Percentiles rank a stretch among this genome's conserved stretches.
Evolutionary conservation across 2,888 invertebrate genomes (phyloP).

Genomic region (Stegana nigrithorax): DNA sequence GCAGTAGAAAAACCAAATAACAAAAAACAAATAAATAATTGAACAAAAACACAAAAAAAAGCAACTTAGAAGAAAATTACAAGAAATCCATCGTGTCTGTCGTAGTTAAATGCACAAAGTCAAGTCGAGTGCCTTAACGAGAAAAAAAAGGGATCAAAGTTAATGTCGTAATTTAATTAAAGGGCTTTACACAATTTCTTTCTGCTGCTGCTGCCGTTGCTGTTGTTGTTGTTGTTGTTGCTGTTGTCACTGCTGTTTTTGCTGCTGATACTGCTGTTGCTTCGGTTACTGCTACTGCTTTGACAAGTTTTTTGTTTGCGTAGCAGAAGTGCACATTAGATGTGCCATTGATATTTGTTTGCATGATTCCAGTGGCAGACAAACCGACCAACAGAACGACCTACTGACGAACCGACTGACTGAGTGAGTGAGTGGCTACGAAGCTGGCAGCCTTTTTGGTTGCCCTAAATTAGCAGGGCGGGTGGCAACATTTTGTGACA

Average conservation of each 20-base stretch:
- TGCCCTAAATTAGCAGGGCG: conserved; percentile 27
- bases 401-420: conserved; percentile 29
- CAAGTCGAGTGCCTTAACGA: conserved; percentile 35
- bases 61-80: neutral
- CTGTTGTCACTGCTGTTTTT: neutral
- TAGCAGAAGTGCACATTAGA: neutral
- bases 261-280: neutral
- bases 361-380: neutral
- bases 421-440: conserved; percentile 3
- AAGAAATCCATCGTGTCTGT: conserved; percentile 13
- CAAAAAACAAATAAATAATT: conserved; percentile 24
- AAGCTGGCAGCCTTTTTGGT: conserved; percentile 18
- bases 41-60: conserved; percentile 40
- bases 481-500: conserved; percentile 40
- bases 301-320: too few relatives aligned
- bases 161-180: conserved; percentile 57
- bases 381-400: neutral
- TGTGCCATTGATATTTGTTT: conserved; percentile 2
- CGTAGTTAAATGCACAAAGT: neutral
- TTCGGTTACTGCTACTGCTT: too few relatives aligned
- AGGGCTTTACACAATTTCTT: conserved; percentile 44
- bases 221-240: conserved; percentile 4
- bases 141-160: conserved; percentile 57
- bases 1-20: too few relatives aligned
- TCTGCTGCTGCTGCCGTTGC: conserved; percentile 4